Conservation (phyloP, 2,113 vertebrate species). For the Artemisiospiza belli region DNA sequence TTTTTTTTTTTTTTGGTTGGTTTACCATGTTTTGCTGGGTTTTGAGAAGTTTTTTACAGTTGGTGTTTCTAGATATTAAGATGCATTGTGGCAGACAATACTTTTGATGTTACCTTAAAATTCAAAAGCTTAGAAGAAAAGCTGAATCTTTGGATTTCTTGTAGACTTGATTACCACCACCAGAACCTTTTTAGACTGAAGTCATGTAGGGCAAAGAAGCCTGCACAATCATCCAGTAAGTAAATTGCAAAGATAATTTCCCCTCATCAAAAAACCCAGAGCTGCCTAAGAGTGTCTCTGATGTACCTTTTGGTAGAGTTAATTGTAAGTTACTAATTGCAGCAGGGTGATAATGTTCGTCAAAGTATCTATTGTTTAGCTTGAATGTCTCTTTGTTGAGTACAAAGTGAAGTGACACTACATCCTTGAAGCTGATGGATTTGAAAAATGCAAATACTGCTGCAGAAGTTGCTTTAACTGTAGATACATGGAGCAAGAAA, state of each 20-base stretch:
- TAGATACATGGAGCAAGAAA: not conserved
- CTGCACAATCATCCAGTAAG: not conserved
- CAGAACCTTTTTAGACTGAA: not conserved
- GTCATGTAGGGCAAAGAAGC: not conserved
- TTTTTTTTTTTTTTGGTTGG: not conserved
- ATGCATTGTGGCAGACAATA: not conserved
- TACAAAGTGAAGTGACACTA: not conserved
- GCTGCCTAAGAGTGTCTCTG: not conserved
- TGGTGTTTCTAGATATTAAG: not conserved
- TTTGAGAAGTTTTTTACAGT: not conserved
- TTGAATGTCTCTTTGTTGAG: not conserved
- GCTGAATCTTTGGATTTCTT: not conserved
- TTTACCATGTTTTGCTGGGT: not conserved
- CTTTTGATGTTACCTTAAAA: not conserved
- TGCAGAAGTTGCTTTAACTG: not conserved
- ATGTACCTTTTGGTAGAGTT: not conserved
- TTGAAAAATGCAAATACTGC: not conserved
- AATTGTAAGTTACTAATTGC: not conserved
- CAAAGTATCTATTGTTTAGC: not conserved
- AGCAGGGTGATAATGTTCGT: not conserved
- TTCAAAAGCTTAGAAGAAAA: not conserved
- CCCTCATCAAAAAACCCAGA: not conserved
- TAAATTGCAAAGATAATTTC: not conserved
- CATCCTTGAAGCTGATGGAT: not conserved
- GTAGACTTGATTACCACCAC: not conserved